Evolutionary conservation across 2,888 invertebrate species (phyloP).

Genomic region (Agonopterix heracliana): DNA sequence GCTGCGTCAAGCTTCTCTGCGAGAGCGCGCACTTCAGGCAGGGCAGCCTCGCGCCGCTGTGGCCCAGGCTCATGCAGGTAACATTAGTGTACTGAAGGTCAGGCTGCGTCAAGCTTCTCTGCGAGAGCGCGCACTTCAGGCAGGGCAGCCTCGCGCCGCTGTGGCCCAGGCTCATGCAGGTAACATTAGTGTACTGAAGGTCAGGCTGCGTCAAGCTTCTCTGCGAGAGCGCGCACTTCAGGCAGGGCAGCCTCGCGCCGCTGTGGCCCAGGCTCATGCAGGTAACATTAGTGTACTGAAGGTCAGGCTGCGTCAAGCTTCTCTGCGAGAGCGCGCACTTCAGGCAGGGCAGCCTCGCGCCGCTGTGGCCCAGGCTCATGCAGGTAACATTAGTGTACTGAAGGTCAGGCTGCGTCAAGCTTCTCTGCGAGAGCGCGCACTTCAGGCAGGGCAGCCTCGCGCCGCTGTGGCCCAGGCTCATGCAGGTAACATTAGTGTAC

Average conservation of each 20-base stretch:
- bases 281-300: constrained; percentile 80
- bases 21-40: constrained; percentile 81
- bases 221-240: constrained; percentile 83
- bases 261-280: constrained; percentile 78
- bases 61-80: constrained; percentile 78
- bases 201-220: constrained; percentile 82
- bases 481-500: constrained; percentile 75
- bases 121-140: constrained; percentile 82
- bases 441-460: constrained; percentile 76
- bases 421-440: constrained; percentile 86
- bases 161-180: constrained; percentile 78
- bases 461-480: constrained; percentile 75
- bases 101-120: constrained; percentile 82
- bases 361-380: constrained; percentile 77
- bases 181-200: constrained; percentile 18
- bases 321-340: constrained; percentile 86
- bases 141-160: constrained; percentile 72
- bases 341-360: constrained; percentile 72
- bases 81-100: not conserved
- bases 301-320: constrained; percentile 90
- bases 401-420: constrained; percentile 74
- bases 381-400: constrained; percentile 47
- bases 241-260: constrained; percentile 71
- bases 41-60: constrained; percentile 75
- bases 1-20: constrained; percentile 83